Percentiles rank a stretch among this genome's conserved stretches.
These are phyloP conservation scores for Trimorus sp. DNA, from an alignment of 2,888 invertebrate species.

Conservation along the genomic window DNA sequence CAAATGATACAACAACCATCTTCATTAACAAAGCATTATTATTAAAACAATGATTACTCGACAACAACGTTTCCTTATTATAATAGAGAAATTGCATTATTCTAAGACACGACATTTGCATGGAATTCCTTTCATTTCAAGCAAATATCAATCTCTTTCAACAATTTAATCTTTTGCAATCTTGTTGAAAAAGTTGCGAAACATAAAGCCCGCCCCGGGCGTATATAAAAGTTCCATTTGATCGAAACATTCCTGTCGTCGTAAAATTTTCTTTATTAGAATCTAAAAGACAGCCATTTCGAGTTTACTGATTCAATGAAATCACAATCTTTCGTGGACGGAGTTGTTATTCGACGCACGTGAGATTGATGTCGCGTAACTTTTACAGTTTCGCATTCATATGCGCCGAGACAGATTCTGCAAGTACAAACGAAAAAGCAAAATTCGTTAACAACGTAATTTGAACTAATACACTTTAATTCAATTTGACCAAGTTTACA, in stretches of 20 bases:
- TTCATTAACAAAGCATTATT: no score
- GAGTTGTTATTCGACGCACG: no score
- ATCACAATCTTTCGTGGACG: neutral
- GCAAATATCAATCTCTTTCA: neutral
- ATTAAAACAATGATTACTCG: no score
- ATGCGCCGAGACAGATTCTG: neutral
- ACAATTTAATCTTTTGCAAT: slow-evolving; percentile 33
- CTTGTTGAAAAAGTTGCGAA: slow-evolving; percentile 21
- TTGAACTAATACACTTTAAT: neutral
- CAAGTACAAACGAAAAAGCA: neutral
- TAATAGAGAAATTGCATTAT: no score
- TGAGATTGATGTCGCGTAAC: neutral
- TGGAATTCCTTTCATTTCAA: no score
- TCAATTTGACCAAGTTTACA: neutral
- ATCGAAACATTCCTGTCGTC: slow-evolving; percentile 21
- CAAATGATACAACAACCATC: no score
- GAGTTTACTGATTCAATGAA: slow-evolving; percentile 41
- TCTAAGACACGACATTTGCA: no score
- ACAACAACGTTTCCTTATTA: no score
- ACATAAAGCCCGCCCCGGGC: slow-evolving; percentile 3
- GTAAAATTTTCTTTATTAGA: slow-evolving; percentile 23
- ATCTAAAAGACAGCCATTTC: slow-evolving; percentile 28
- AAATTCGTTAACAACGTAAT: neutral
- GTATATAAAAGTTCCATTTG: neutral
- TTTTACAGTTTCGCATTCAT: slow-evolving; percentile 1